These are phyloP conservation scores for Arctocebus calabarensis DNA, from an alignment of 2,797 vertebrate genomes.

Conservation along the genomic window DNA sequence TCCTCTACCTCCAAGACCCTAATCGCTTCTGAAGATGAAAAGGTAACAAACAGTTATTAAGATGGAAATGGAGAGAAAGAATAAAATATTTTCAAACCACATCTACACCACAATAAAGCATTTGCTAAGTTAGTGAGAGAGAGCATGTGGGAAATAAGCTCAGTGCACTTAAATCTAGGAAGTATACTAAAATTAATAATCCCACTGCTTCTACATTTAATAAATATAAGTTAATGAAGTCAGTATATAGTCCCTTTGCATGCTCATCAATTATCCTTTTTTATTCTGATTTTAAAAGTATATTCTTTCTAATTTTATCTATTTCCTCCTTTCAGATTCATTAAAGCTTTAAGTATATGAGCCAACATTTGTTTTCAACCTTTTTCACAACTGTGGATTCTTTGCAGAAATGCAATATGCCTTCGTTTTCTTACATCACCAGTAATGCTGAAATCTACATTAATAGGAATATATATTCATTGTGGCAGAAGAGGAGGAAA, in stretches of 20 bases:
- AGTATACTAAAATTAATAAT: neutral
- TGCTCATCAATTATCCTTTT: neutral
- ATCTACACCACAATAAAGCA: neutral
- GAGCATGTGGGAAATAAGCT: neutral
- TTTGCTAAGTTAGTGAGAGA: neutral
- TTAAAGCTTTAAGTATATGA: neutral
- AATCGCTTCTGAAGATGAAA: neutral
- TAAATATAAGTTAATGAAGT: neutral
- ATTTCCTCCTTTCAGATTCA: neutral
- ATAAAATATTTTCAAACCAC: neutral
- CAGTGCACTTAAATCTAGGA: neutral
- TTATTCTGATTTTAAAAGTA: neutral
- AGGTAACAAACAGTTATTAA: neutral
- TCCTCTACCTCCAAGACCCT: neutral
- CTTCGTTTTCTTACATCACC: neutral
- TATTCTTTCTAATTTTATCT: neutral
- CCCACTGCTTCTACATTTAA: neutral
- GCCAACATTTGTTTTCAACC: neutral
- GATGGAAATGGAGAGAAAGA: neutral
- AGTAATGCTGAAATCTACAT: neutral
- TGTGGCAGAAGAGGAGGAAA: neutral
- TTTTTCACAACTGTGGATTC: neutral
- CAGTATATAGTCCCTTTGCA: neutral
- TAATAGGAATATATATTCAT: neutral
- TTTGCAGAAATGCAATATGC: neutral